Evolutionary conservation across 2,888 invertebrate species (phyloP), one percentile per base, ranked within the genome.

Genomic region (Lycophotia porphyrea): DNA sequence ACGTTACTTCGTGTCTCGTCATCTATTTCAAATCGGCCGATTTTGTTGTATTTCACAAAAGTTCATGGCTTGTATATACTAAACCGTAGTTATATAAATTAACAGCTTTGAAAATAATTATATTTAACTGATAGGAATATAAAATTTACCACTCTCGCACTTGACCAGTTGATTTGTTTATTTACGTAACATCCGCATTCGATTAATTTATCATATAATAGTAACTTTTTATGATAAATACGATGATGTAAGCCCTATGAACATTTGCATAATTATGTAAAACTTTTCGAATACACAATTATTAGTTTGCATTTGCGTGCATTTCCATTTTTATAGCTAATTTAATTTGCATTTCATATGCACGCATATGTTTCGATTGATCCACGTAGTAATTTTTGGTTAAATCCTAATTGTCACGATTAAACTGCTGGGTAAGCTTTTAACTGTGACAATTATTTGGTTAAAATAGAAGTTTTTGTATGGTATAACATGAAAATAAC

Each of bases 321-420:
- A 72, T 80, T 85, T 74, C 47, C 74, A 74, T 80, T 82, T 84
- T 74, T 81, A 76, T 84, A 60, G 75, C 73, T 82, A 71, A 65
- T 81, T 78, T 75, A 47, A 76, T 82, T 83, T 64, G 55, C 72
- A 82, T 81, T 73, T 67, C 34, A 58, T 44, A 71, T 44, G 55
- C 13, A 61, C 42, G 27, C 64, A 34, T n/a, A n/a, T 77, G 68
- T 77, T 71, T 73, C 70, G 75, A 83, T 70, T 80, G 71, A 68
- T 76, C 70, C 65, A 31, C 65, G 27, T 44, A 58, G 52, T 75
- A 55, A 58, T 61, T 58, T 60, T 75, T 69, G 31, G 27, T n/a
- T 34, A 18, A 34, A 61, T 60, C n/a, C 21, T 61, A 74, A 70
- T 81, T 74, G 49, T 39, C 27, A 31, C 8, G 21, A 58, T 24